Percentiles rank a stretch among this genome's conserved stretches.
These are phyloP conservation scores for Sorex maritimensis DNA, from an alignment of 2,797 vertebrate genomes.

Conservation along the genomic window DNA sequence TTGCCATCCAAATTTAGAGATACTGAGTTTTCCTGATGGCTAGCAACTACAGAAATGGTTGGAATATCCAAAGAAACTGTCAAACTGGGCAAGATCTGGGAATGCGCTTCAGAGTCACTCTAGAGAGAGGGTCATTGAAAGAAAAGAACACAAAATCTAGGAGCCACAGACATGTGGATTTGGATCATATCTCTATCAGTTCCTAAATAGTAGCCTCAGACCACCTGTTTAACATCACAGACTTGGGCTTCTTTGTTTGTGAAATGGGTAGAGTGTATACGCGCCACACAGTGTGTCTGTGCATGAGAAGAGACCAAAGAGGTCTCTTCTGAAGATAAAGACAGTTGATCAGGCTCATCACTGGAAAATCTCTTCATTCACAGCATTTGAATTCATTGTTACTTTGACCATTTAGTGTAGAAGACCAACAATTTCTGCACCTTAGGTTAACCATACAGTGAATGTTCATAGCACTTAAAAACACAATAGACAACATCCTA, in stretches of 20 bases:
- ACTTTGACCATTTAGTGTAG: background rate
- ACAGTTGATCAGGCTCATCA: background rate
- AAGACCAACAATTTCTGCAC: background rate
- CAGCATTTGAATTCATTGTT: background rate
- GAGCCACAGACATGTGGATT: background rate
- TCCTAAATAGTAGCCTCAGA: background rate
- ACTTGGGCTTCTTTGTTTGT: background rate
- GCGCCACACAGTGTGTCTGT: background rate
- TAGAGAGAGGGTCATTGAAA: background rate
- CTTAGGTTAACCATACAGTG: background rate
- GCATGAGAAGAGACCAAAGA: conserved; percentile 27
- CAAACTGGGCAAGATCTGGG: background rate
- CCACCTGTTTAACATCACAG: background rate
- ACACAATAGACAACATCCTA: background rate
- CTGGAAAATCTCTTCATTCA: conserved; percentile 14
- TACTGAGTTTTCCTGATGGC: background rate
- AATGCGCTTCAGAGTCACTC: background rate
- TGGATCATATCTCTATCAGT: background rate
- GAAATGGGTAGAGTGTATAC: background rate
- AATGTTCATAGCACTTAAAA: background rate
- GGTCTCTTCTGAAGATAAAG: background rate
- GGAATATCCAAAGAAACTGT: background rate
- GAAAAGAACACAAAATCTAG: background rate
- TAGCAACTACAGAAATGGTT: conserved; percentile 44
- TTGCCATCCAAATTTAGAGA: conserved; percentile 43